Evolutionary conservation across 2,888 invertebrate genomes (phyloP), one percentile per base, ranked within the genome.

Genomic region (Panzeria rudis): DNA sequence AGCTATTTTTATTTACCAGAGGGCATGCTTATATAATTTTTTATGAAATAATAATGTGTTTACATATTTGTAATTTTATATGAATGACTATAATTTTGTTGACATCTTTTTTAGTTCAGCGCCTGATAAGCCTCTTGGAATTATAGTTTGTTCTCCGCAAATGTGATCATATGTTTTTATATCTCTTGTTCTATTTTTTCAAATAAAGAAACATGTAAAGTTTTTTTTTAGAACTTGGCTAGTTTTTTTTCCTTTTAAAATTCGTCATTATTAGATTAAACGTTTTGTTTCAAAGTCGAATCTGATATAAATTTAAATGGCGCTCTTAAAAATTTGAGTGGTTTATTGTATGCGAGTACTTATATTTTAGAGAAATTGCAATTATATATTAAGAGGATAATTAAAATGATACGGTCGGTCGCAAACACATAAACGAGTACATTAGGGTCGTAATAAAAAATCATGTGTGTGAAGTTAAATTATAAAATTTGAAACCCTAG

Each of bases 281-380:
- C 23, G 15, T 17, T 59, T 50, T 41, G 77, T 32, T 61, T 29
- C 77, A 78, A 78, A 78, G 69, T 78, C 77, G 35, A 68, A 68
- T 47, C 15, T 17, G 32, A 77, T 68, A 54, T 38, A 15, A 38
- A 8, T 41, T 52, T 7, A 0, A n/a, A 54, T 41, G 7, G n/a
- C 7, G 13, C 11, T 11, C 20, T 47, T 35, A 20, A 61, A 0
- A 29, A 29, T n/a, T 38, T 8, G 17, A 17, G 9, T 38, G 9
- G 11, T 38, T 38, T 38, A 38, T 54, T 32, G 6, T 25, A 54
- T n/a, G n/a, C 23, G 23, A 23, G 15, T n/a, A 15, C 2, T n/a
- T n/a, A 3, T 29, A n/a, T 8, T 25, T 23, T 5, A 52, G 6
- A 11, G 3, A 29, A 56, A 56, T 6, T 29, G 15, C 25, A 52